Conservation (phyloP, 2,113 vertebrate species). For the Atractosteus spatula region DNA sequence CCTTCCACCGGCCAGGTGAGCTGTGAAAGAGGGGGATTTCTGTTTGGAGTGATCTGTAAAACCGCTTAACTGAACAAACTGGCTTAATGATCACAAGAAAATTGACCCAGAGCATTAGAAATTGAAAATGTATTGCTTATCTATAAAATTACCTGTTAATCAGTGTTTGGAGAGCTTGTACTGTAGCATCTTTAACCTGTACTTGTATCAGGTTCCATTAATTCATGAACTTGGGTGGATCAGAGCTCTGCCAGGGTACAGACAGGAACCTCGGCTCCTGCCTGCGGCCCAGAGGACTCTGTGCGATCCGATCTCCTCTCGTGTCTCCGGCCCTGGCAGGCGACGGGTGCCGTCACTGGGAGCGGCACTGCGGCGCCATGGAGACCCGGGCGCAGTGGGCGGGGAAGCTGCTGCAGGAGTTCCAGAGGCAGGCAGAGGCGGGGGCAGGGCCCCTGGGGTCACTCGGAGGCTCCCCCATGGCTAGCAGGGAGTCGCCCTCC, state of each 20-base stretch:
- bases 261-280: no score
- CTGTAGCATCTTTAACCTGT: no score
- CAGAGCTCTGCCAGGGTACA: no score
- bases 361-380: constrained; percentile 85
- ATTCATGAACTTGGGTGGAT: no score
- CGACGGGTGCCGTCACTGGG: constrained; percentile 88
- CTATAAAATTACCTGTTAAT: no score
- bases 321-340: constrained; percentile 45
- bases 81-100: no score
- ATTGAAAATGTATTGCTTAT: no score
- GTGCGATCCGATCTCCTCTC: background rate
- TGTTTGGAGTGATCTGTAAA: background rate
- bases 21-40: background rate
- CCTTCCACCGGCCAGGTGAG: constrained; percentile 89
- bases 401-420: constrained; percentile 78
- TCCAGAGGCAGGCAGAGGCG: constrained; percentile 72
- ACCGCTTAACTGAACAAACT: no score
- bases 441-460: constrained; percentile 51
- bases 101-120: no score
- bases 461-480: constrained; percentile 29
- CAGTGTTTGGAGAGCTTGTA: no score
- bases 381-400: constrained; percentile 88
- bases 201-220: no score
- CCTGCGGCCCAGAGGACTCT: background rate
- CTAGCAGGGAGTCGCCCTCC: constrained; percentile 57